Conservation (phyloP, 1,140 invertebrate species). For the Pararge aegeria region DNA sequence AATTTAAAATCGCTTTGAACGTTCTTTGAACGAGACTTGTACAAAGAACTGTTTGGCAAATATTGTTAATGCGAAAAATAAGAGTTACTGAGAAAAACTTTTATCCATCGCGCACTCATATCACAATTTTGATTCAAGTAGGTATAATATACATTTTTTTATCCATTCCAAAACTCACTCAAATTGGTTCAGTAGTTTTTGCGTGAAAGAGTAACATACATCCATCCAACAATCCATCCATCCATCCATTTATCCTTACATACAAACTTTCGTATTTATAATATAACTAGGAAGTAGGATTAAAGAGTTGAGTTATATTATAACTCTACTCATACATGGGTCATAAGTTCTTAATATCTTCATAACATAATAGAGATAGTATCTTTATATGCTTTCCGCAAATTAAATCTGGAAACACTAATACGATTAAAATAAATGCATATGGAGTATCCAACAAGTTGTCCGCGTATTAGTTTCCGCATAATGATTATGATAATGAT, state of each 20-base stretch:
- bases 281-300: too few species aligned
- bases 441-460: constrained; percentile 30
- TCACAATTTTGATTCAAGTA: neutral
- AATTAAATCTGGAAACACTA: constrained; percentile 1
- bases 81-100: neutral
- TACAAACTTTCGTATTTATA: too few species aligned
- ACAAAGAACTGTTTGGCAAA: constrained; percentile 1
- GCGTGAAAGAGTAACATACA: too few species aligned
- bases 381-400: neutral
- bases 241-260: too few species aligned
- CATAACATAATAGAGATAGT: too few species aligned
- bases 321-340: too few species aligned
- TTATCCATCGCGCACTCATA: neutral
- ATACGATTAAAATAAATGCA: constrained; percentile 2
- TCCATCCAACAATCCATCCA: too few species aligned
- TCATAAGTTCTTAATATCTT: too few species aligned
- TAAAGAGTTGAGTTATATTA: too few species aligned
- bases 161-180: too few species aligned
- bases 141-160: too few species aligned
- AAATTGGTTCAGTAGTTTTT: too few species aligned
- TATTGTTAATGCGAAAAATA: constrained; percentile 1
- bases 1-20: constrained; percentile 3
- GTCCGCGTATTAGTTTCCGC: constrained; percentile 33
- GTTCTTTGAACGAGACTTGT: constrained; percentile 1
- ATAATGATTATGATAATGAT: constrained; percentile 38